Evolutionary conservation across 2,113 vertebrate genomes (phyloP), one percentile per base, ranked within the genome.

Genomic region (Hyperoodon ampullatus): DNA sequence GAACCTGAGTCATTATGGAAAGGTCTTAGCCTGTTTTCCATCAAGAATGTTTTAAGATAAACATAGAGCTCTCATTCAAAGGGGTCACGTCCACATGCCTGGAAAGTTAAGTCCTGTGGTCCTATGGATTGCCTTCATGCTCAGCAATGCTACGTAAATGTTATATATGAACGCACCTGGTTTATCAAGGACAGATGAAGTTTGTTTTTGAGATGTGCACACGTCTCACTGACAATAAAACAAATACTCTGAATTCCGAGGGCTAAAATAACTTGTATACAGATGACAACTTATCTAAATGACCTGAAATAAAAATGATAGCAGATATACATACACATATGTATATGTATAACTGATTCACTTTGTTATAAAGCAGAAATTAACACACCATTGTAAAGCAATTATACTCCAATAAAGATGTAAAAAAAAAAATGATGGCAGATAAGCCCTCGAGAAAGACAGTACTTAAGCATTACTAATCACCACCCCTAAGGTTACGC

Each of bases 261-360:
- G 80, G 75, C 33, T 85, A 93, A 72, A 28, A 8, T 30, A 88
- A 90, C 47, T 28, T 94, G 35, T 8, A 53, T 72, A 30, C 68
- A 92, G 97, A 68, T 2, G 83, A 95, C 78, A 65, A 71, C 30
- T 95, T 96, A 94, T 91, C 91, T 97, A 94, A 93, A 83, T 97
- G 1, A 26, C 58, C 86, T 75, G 63, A 95, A 95, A 95, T 96
- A 96, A 97, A 92, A 94, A 90, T 65, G 80, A 71, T 61, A 86
- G 23, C 33, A 94, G 97, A 90, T 65, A 77, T 39, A 39, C 4
- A 39, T 39, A 39, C 4, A 39, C 39, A 39, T 39, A 39, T 39
- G 4, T 39, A 39, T 39, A 39, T 39, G 39, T 39, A 39, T 39
- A 39, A 39, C 39, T 39, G 39, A 39, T 39, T 39, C 39, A 39